Percentiles rank a stretch among this genome's conserved stretches.
Evolutionary conservation across 1,140 invertebrate species (phyloP).

Genomic region (Yoshiicerus persimilis): DNA sequence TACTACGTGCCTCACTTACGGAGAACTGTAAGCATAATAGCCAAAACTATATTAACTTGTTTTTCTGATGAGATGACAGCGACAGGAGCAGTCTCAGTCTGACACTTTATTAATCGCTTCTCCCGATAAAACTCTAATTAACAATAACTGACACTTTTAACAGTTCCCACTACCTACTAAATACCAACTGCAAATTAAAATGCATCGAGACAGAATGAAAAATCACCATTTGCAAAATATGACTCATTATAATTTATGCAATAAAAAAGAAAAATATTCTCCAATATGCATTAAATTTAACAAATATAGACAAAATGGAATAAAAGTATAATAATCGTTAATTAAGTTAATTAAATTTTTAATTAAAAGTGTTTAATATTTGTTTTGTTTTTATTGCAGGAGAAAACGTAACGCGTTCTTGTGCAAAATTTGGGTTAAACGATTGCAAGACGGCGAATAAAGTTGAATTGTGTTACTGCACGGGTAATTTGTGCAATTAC

Average conservation of each 20-base stretch:
- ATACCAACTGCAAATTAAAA: not conserved
- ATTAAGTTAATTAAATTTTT: no score
- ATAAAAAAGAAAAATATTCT: no score
- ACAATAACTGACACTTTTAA: not conserved
- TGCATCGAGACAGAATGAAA: not conserved
- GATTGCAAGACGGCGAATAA: conserved; percentile 57
- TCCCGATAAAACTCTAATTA: not conserved
- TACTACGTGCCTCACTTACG: no score
- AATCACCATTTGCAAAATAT: no score
- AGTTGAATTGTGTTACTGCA: conserved; percentile 59
- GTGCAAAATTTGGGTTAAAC: conserved; percentile 56
- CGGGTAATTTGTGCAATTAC: conserved; percentile 58
- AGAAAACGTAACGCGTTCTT: conserved; percentile 30
- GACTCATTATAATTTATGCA: no score
- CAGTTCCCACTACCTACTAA: not conserved
- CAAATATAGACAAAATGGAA: no score
- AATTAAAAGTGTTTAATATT: no score
- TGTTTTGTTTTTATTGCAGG: not conserved
- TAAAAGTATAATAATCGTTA: not conserved
- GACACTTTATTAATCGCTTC: not conserved
- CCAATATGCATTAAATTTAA: no score
- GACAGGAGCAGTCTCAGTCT: not conserved
- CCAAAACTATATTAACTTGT: no score
- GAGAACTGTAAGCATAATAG: not conserved
- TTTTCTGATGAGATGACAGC: not conserved